Conservation (phyloP, 2,888 invertebrate genomes). For the Eugnorisma glareosa region DNA sequence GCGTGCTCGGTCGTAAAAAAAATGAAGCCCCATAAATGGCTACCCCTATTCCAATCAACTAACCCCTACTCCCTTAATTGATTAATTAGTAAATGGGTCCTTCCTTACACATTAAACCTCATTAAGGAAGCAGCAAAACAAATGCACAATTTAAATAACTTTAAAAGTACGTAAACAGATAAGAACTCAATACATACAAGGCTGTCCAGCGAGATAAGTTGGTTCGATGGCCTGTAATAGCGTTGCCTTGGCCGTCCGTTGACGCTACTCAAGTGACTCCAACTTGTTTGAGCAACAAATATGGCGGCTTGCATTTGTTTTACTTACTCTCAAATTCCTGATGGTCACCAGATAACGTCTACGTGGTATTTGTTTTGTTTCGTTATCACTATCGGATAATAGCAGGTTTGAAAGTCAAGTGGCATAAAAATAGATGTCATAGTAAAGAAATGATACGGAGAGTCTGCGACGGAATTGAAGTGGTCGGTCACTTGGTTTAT, state of each 20-base stretch:
- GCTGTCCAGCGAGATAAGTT: slow-evolving; percentile 49
- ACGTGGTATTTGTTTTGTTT: slow-evolving; percentile 33
- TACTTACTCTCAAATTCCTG: slow-evolving; percentile 41
- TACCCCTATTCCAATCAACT: slow-evolving; percentile 46
- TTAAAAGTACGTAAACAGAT: slow-evolving; percentile 46
- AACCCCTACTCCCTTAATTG: slow-evolving; percentile 7
- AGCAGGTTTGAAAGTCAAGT: slow-evolving; percentile 56
- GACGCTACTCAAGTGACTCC: slow-evolving; percentile 52
- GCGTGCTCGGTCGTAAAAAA: background rate
- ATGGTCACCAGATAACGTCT: slow-evolving; percentile 51
- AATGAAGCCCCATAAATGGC: slow-evolving; percentile 3
- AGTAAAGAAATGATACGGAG: background rate
- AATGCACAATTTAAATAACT: slow-evolving; percentile 39
- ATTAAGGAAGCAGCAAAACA: slow-evolving; percentile 10
- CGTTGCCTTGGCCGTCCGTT: slow-evolving; percentile 56
- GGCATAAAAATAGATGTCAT: slow-evolving; percentile 19
- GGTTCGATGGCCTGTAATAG: slow-evolving; percentile 58
- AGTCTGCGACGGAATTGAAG: slow-evolving; percentile 26
- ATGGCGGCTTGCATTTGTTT: slow-evolving; percentile 40
- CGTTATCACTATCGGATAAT: slow-evolving; percentile 45
- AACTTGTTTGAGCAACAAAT: slow-evolving; percentile 47
- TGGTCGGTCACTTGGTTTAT: slow-evolving; percentile 9
- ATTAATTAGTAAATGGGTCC: slow-evolving; percentile 37
- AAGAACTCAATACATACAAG: slow-evolving; percentile 34
- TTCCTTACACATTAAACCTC: slow-evolving; percentile 10